Percentiles rank a stretch among this genome's conserved stretches.
These are phyloP conservation scores for Penelope pileata DNA, from an alignment of 2,113 vertebrate species.

Conservation along the genomic window DNA sequence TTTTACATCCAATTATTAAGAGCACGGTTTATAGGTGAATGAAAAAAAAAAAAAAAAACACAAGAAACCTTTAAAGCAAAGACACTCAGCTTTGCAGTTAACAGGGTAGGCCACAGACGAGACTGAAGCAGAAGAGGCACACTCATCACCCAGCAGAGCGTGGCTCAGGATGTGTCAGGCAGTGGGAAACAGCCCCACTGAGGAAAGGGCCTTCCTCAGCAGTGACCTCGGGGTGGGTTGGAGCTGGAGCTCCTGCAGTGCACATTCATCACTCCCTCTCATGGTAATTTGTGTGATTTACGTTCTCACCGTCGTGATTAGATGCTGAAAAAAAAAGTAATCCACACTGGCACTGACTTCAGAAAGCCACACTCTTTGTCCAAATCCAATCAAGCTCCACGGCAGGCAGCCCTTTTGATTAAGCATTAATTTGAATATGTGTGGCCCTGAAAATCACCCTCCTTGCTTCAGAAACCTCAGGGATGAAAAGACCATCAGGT, in stretches of 20 bases:
- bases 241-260: constrained; percentile 4
- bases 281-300: constrained; percentile 48
- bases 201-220: neutral
- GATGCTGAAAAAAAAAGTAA: neutral
- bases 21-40: neutral
- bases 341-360: neutral
- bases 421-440: constrained; percentile 27
- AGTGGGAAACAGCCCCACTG: neutral
- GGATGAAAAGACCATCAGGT: neutral
- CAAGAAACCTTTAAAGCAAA: neutral
- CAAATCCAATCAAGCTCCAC: constrained; percentile 43
- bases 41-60: neutral
- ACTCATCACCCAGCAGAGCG: neutral
- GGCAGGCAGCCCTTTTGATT: constrained; percentile 33
- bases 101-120: neutral
- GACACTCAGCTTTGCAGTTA: neutral
- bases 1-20: constrained; percentile 9
- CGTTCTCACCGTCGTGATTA: constrained; percentile 45
- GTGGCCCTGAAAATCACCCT: constrained; percentile 29
- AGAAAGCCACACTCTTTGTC: constrained; percentile 43
- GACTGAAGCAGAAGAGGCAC: neutral
- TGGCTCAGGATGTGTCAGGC: neutral
- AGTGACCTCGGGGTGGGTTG: neutral
- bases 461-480: constrained; percentile 5
- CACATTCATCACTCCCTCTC: constrained; percentile 9